Conservation (phyloP, 2,113 vertebrate genomes). For the Mormoops blainvillei region DNA sequence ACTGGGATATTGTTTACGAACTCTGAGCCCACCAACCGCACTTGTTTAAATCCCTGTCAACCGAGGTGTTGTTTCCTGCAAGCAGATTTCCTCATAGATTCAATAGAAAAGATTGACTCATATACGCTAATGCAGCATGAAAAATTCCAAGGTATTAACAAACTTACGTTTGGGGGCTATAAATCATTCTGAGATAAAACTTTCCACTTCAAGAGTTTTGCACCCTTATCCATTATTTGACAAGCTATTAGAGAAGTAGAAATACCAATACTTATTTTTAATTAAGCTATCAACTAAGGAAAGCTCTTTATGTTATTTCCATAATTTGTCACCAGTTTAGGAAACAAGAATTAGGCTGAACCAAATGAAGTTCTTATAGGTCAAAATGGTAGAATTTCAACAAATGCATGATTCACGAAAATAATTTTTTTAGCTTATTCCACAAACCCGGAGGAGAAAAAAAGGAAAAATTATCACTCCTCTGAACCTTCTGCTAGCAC, state of each 20-base stretch:
- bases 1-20: background rate
- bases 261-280: background rate
- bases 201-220: background rate
- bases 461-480: background rate
- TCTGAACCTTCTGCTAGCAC: background rate
- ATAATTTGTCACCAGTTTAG: background rate
- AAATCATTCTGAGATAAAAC: background rate
- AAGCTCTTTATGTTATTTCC: background rate
- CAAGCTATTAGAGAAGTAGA: background rate
- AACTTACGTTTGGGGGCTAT: background rate
- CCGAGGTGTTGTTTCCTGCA: background rate
- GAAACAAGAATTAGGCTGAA: background rate
- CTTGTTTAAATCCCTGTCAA: background rate
- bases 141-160: background rate
- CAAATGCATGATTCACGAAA: background rate
- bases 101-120: background rate
- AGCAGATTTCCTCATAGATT: background rate
- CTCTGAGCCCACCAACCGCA: background rate
- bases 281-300: background rate
- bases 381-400: background rate
- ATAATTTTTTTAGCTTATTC: background rate
- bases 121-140: background rate
- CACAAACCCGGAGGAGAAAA: background rate
- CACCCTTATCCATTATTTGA: background rate
- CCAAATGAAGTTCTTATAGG: background rate